A percentile compares a stretch with the other conserved stretches of the same genome.
Evolutionary conservation across 2,113 vertebrate genomes (phyloP).

Genomic region (Otocyon megalotis): DNA sequence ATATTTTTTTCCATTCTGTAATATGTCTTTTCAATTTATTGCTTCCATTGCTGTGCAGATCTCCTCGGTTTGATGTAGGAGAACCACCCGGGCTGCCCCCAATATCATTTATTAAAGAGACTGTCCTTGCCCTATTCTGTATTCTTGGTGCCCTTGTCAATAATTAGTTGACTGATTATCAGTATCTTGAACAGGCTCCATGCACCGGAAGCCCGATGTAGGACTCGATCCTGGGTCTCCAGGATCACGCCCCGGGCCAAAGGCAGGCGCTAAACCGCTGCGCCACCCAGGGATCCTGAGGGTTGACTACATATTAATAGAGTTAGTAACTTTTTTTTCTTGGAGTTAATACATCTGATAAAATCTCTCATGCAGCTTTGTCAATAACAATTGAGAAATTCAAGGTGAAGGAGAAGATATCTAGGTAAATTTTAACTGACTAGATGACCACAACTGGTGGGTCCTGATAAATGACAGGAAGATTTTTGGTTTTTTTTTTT

Average conservation of each 20-base stretch:
- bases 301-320: neutral
- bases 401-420: neutral
- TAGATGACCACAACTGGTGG: neutral
- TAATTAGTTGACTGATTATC: neutral
- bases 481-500: neutral
- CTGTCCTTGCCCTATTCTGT: neutral
- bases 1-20: neutral
- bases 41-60: neutral
- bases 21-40: neutral
- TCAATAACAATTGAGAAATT: neutral
- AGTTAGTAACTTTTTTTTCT: neutral
- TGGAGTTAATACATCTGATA: neutral
- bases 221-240: no score
- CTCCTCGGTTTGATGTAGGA: neutral
- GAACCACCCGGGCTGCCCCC: no score
- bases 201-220: no score
- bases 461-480: neutral
- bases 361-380: neutral
- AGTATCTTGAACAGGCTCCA: neutral
- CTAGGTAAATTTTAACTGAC: neutral
- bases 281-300: neutral
- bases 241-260: no score
- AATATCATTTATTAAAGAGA: neutral
- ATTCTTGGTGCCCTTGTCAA: neutral
- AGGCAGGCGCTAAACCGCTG: no score